phyloP scores from a whole-genome alignment of 2,888 invertebrate genomes.

The Xestia c-nigrum region DNA sequence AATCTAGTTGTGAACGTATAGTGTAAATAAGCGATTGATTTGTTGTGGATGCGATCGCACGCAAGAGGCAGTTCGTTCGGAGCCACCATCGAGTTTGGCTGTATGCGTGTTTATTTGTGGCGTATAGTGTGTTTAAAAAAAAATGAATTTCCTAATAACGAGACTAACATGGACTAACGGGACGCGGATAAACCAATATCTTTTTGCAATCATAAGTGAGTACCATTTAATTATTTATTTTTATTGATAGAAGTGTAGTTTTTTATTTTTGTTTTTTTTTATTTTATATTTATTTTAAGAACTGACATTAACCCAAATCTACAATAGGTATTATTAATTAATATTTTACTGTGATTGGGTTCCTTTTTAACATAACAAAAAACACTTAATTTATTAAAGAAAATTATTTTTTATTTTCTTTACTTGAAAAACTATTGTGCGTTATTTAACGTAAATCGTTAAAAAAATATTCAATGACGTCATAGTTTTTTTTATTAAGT shows the following conservation, averaged over 20 bases:
- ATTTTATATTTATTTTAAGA: slow-evolving; percentile 13
- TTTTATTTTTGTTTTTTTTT: neutral
- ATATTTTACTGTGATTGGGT: neutral
- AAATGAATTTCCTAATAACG: slow-evolving; percentile 85
- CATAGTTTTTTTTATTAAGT: neutral
- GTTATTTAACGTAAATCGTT: neutral
- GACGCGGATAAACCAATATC: slow-evolving; percentile 85
- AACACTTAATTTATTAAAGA: neutral
- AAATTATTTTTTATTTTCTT: neutral
- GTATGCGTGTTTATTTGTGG: slow-evolving; percentile 63
- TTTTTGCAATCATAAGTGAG: slow-evolving; percentile 86
- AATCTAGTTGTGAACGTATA: slow-evolving; percentile 46
- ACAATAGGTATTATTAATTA: neutral
- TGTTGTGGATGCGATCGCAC: slow-evolving; percentile 65
- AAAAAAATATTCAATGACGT: neutral
- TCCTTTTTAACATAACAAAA: neutral
- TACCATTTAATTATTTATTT: slow-evolving; percentile 60
- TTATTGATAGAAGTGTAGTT: slow-evolving; percentile 1
- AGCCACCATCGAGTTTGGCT: slow-evolving; percentile 76
- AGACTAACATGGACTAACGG: slow-evolving; percentile 85
- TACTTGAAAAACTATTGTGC: no score
- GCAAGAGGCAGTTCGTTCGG: slow-evolving; percentile 69
- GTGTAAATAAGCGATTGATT: slow-evolving; percentile 65
- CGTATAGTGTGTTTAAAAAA: slow-evolving; percentile 54
- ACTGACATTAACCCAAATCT: neutral